Evolutionary conservation across 2,888 invertebrate species (phyloP).

Genomic region (Latrodectus hesperus): DNA sequence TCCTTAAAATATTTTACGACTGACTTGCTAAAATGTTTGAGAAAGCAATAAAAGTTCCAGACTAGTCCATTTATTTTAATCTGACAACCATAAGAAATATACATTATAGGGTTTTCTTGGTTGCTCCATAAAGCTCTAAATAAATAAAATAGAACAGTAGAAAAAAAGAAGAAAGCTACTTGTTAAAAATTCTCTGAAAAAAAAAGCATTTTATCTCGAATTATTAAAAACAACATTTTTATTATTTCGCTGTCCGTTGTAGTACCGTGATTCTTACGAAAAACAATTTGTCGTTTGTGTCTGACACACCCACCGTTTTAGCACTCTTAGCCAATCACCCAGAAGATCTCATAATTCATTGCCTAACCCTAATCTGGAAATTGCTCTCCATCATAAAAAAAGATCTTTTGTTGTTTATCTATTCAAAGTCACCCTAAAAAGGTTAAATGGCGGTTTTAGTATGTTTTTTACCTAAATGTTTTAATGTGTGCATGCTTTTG

Average conservation of each 20-base stretch:
- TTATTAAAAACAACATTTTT: conserved; percentile 9
- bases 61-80: not conserved
- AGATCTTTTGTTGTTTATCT: not conserved
- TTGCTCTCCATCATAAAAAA: not conserved
- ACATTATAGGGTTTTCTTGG: too few species aligned
- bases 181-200: not conserved
- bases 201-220: not conserved
- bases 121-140: too few species aligned
- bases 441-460: not conserved
- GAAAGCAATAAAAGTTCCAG: too few species aligned
- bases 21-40: too few species aligned
- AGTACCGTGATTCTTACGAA: conserved; percentile 6
- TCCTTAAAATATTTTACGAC: too few species aligned
- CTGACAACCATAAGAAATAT: not conserved
- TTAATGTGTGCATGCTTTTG: not conserved
- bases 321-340: not conserved
- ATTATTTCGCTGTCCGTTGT: not conserved
- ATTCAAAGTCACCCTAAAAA: conserved; percentile 1
- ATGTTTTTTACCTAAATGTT: not conserved
- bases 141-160: not conserved
- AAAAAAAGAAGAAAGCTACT: not conserved
- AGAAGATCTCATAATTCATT: not conserved
- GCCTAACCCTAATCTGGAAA: conserved; percentile 7
- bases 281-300: conserved; percentile 8
- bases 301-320: conserved; percentile 18